phyloP scores from a whole-genome alignment of 2,113 vertebrate species.

The Oreocharis arfaki region DNA sequence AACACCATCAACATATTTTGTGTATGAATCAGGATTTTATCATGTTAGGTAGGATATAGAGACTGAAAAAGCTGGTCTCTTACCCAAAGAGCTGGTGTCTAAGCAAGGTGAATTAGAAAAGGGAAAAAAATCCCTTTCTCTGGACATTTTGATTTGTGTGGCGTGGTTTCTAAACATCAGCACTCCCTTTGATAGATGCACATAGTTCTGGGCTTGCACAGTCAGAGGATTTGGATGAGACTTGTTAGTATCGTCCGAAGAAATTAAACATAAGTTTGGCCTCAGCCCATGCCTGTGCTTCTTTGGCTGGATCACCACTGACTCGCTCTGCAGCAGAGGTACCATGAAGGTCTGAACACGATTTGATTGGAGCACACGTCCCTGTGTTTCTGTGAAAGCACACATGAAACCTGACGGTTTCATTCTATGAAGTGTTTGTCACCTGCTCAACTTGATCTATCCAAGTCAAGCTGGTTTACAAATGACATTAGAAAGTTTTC shows the following conservation, averaged over 20 bases:
- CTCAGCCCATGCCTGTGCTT: neutral
- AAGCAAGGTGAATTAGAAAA: neutral
- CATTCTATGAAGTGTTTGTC: neutral
- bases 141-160: neutral
- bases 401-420: neutral
- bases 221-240: neutral
- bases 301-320: neutral
- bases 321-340: neutral
- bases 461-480: neutral
- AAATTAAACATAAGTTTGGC: neutral
- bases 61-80: neutral
- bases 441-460: neutral
- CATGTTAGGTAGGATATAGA: neutral
- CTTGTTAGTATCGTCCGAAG: neutral
- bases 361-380: neutral
- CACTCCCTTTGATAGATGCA: neutral
- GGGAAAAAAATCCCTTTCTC: neutral
- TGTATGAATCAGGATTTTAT: neutral
- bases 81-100: neutral
- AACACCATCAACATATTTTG: neutral
- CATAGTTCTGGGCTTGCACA: neutral
- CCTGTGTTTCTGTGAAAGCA: neutral
- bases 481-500: neutral
- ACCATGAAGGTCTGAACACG: fast-evolving
- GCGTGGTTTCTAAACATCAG: neutral